phyloP scores from a whole-genome alignment of 2,888 invertebrate species.

The Encarsia formosa region DNA sequence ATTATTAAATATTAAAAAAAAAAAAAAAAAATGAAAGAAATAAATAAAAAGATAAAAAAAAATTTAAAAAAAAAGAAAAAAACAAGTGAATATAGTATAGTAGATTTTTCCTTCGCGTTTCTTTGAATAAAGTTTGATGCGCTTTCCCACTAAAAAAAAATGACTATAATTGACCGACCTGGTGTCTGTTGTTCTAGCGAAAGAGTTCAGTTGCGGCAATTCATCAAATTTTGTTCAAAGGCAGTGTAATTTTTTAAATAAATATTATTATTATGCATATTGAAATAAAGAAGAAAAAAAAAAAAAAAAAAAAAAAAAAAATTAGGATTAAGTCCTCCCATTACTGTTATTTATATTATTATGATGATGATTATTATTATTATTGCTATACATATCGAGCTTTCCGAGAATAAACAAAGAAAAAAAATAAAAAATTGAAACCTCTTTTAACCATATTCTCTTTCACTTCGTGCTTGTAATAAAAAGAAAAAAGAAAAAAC shows the following conservation, averaged over 20 bases:
- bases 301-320: too few species aligned
- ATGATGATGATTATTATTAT: too few species aligned
- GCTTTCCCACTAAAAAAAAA: slow-evolving; percentile 23
- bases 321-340: slow-evolving; percentile 31
- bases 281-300: too few species aligned
- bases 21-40: too few species aligned
- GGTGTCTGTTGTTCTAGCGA: too few species aligned
- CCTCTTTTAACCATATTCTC: slow-evolving; percentile 25
- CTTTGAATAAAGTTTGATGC: slow-evolving; percentile 38
- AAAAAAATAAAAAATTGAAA: too few species aligned
- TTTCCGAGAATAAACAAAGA: too few species aligned
- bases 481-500: too few species aligned
- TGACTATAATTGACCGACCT: slow-evolving; percentile 1
- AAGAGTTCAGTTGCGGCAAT: slow-evolving; percentile 25
- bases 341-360: too few species aligned
- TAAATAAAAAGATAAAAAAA: too few species aligned
- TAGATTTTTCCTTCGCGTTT: slow-evolving; percentile 29
- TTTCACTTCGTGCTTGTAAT: slow-evolving; percentile 24
- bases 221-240: slow-evolving; percentile 44
- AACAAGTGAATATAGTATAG: slow-evolving; percentile 27
- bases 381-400: slow-evolving; percentile 31
- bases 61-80: slow-evolving; percentile 16
- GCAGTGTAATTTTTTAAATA: slow-evolving; percentile 37
- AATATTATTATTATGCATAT: slow-evolving; percentile 33
- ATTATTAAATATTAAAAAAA: too few species aligned